Percentiles rank a stretch among this genome's conserved stretches.
Evolutionary conservation across 1,140 invertebrate species (phyloP).

Genomic region (Neotoxoptera formosana): DNA sequence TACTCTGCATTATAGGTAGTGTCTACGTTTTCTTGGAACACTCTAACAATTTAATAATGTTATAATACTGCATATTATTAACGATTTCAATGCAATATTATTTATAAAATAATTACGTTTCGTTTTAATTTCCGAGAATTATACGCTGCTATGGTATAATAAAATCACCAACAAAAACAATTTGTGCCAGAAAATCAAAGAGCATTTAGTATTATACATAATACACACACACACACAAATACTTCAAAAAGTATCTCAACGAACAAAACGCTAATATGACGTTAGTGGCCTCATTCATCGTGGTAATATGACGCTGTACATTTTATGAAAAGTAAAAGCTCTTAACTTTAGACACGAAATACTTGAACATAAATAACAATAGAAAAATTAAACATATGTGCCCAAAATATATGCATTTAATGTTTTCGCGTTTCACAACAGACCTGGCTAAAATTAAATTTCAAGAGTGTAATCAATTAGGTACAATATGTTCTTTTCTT

Average conservation of each 20-base stretch:
- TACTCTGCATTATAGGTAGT: neutral
- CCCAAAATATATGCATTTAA: neutral
- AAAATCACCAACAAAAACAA: neutral
- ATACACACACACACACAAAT: neutral
- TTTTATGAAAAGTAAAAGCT: slow-evolving; percentile 20
- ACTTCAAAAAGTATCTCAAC: neutral
- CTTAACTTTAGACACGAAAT: neutral
- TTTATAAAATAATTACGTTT: neutral
- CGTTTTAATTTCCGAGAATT: neutral
- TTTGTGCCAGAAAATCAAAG: neutral
- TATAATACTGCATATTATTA: neutral
- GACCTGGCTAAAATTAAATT: neutral
- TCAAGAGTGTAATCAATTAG: neutral
- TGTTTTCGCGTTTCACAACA: neutral
- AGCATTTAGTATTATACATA: neutral
- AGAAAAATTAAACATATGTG: neutral
- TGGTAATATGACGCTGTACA: neutral
- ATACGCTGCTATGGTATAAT: neutral
- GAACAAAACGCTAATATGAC: slow-evolving; percentile 3
- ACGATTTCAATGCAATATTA: neutral
- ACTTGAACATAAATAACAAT: slow-evolving; percentile 14
- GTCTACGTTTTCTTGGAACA: neutral
- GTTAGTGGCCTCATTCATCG: neutral
- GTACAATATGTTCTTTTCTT: neutral
- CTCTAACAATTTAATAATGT: neutral